Evolutionary conservation across 2,113 vertebrate species (phyloP), one percentile per base, ranked within the genome.

Genomic region (Phasianus colchicus): DNA sequence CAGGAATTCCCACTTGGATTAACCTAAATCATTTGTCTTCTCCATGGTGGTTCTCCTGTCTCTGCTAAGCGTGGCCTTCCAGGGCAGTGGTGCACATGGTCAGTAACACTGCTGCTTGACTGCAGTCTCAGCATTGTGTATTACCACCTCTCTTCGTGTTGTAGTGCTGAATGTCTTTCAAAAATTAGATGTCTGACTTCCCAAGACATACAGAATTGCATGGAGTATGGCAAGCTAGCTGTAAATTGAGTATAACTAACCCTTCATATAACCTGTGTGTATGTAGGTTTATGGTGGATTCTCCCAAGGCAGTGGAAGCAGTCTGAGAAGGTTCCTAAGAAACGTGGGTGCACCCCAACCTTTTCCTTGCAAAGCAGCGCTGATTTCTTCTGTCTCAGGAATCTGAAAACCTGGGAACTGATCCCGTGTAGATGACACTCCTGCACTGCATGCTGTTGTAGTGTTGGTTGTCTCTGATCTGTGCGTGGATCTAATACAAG

Each of bases 361-460:
- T 75, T 76, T 75, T 92, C 86, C 55, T 64, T 71, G 42, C 72
- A 88, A 25, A 86, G 34, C 69, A 47, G 17, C 10, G 11, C 13
- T 38, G 52, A 52, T 82, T 90, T 88, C 55, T 67, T 43, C 0
- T 13, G 20, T 61, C 57, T 72, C 73, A 76, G 38, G 69, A 36
- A n/a, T 76, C 0, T 18, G 43, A 50, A 65, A 11, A 42, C 38
- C 40, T 78, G 61, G 76, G 43, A 67, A 81, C 20, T 4, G 14
- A 43, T 78, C 57, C 81, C 42, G 3, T 27, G 38, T 6, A 40
- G 54, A 32, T 24, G 40, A 21, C 24, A 34, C 60, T 84, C 73
- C 90, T 55, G 24, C 20, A 0, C 12, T 7, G 0, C 6, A 8
- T 2, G 1, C 25, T 83, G 48, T 6, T 45, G 67, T 7, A 7